Evolutionary conservation across 1,140 invertebrate species (phyloP).

Genomic region (Drosophila sucinea): DNA sequence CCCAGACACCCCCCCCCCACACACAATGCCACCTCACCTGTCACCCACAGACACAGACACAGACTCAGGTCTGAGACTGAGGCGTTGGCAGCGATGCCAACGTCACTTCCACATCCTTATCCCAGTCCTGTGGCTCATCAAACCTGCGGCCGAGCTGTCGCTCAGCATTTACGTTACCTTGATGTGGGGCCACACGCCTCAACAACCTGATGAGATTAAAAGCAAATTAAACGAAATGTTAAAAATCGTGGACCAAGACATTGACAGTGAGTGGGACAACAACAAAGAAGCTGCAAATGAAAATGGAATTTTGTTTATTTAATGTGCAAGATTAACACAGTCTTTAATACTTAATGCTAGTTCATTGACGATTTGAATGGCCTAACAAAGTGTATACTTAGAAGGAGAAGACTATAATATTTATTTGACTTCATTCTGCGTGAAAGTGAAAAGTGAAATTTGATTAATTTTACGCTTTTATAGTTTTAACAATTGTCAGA

Average conservation of each 20-base stretch:
- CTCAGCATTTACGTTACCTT: slow-evolving; percentile 28
- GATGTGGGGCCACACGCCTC: slow-evolving; percentile 53
- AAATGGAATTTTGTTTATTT: slow-evolving; percentile 66
- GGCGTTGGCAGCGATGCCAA: not conserved
- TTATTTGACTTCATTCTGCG: not conserved
- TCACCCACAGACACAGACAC: slow-evolving; percentile 53
- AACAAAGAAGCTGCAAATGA: slow-evolving; percentile 17
- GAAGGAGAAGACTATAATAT: not conserved
- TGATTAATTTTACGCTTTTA: slow-evolving; percentile 1
- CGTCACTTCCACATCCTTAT: slow-evolving; percentile 24
- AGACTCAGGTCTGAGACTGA: slow-evolving; percentile 3
- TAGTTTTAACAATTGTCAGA: not conserved
- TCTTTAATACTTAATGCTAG: slow-evolving; percentile 61
- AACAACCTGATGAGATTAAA: slow-evolving; percentile 72
- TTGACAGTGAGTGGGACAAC: not conserved
- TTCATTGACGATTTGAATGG: not conserved
- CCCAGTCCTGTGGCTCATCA: slow-evolving; percentile 49
- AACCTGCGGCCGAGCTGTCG: slow-evolving; percentile 53
- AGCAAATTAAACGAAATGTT: slow-evolving; percentile 64
- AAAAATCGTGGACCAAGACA: slow-evolving; percentile 40
- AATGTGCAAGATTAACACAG: slow-evolving; percentile 64
- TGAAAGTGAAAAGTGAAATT: not conserved
- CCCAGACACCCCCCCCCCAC: slow-evolving; percentile 11
- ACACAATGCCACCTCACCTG: slow-evolving; percentile 41
- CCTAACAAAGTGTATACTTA: not conserved